A percentile compares a stretch with the other conserved stretches of the same genome.
Evolutionary conservation across 2,888 invertebrate species (phyloP).

Genomic region (Helobdella robusta): DNA sequence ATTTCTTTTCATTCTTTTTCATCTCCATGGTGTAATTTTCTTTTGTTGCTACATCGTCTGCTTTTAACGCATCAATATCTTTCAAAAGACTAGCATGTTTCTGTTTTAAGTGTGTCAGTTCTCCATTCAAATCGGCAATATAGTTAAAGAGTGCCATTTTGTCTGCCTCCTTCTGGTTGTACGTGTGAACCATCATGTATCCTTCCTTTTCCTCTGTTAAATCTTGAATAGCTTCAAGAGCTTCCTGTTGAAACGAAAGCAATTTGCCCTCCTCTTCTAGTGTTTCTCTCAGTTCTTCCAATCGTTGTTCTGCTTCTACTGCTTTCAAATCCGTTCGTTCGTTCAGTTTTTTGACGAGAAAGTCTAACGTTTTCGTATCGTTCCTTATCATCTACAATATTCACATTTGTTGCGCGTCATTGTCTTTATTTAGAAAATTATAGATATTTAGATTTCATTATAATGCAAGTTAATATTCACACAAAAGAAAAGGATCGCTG

Average conservation of each 20-base stretch:
- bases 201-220: conserved; percentile 22
- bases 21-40: conserved; percentile 8
- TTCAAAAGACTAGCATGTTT: background rate
- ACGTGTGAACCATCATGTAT: conserved; percentile 3
- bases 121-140: conserved; percentile 22
- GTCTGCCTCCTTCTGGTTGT: conserved; percentile 24
- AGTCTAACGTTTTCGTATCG: conserved; percentile 21
- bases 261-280: conserved; percentile 3
- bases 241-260: conserved; percentile 13
- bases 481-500: too few relatives aligned
- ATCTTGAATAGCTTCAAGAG: conserved; percentile 22
- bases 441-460: too few relatives aligned
- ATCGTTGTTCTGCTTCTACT: background rate
- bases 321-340: conserved; percentile 19
- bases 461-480: too few relatives aligned
- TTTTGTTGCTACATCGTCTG: conserved; percentile 4
- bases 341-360: conserved; percentile 16
- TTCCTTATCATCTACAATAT: conserved; percentile 22
- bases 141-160: conserved; percentile 26
- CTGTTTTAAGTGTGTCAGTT: conserved; percentile 19
- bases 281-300: conserved; percentile 15
- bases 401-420: too few relatives aligned
- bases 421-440: too few relatives aligned
- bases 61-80: conserved; percentile 9
- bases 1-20: background rate